phyloP scores from a whole-genome alignment of 2,888 invertebrate species.

The Orthonevra nobilis region DNA sequence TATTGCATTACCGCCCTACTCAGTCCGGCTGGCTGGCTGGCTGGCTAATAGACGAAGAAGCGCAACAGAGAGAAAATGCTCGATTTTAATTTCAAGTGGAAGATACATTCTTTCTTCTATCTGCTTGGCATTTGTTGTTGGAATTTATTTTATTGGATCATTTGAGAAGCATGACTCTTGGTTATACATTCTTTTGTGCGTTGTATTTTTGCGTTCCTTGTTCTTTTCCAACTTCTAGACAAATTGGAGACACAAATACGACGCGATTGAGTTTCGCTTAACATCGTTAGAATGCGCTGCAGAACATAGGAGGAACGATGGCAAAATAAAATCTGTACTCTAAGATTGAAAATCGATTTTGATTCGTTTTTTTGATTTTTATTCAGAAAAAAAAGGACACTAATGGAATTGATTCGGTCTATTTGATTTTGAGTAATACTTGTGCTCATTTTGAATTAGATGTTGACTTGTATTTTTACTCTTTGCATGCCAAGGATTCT shows the following conservation, averaged over 20 bases:
- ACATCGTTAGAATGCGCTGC: conserved; percentile 47
- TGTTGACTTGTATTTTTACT: too few relatives aligned
- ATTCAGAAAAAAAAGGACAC: conserved; percentile 36
- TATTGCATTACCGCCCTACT: conserved; percentile 62
- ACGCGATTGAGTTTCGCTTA: conserved; percentile 62
- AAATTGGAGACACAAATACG: conserved; percentile 69
- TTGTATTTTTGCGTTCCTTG: conserved; percentile 7
- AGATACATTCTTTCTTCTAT: conserved; percentile 39
- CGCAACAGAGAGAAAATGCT: conserved; percentile 63
- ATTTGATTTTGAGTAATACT: conserved; percentile 53
- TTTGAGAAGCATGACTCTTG: conserved; percentile 58
- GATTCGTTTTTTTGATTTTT: conserved; percentile 8
- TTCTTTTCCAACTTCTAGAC: conserved; percentile 41
- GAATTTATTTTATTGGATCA: conserved; percentile 65
- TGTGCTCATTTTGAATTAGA: neutral
- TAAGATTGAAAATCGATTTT: conserved; percentile 54
- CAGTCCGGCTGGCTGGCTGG: neutral
- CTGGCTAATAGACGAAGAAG: conserved; percentile 50
- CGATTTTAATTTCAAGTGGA: conserved; percentile 64
- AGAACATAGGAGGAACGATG: conserved; percentile 6
- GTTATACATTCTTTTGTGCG: conserved; percentile 29
- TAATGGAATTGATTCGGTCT: conserved; percentile 64
- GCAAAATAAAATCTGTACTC: conserved; percentile 41
- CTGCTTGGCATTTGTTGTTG: conserved; percentile 41
- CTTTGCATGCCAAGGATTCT: too few relatives aligned